Percentiles rank a stretch among this genome's conserved stretches.
These are phyloP conservation scores for Puntigrus tetrazona DNA, from an alignment of 2,113 vertebrate species.

Conservation along the genomic window DNA sequence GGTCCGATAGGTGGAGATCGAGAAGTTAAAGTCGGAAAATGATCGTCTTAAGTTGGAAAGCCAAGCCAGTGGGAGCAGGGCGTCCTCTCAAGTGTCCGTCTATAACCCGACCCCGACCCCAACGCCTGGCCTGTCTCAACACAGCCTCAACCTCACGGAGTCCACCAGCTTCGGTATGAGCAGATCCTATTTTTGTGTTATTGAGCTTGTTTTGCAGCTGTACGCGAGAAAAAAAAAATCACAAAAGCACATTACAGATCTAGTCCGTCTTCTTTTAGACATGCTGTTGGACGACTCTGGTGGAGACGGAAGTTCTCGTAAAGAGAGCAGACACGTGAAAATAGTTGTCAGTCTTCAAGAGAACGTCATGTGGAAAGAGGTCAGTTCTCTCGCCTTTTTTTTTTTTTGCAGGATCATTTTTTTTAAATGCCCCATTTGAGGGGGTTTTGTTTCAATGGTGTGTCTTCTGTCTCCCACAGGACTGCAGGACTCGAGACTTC, in stretches of 20 bases:
- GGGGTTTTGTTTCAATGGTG: background rate
- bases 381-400: slow-evolving; percentile 55
- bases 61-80: slow-evolving; percentile 83
- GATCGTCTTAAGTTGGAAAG: slow-evolving; percentile 92
- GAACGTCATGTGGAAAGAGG: slow-evolving; percentile 88
- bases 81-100: slow-evolving; percentile 87
- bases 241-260: background rate
- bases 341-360: slow-evolving; percentile 89
- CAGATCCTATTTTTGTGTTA: background rate
- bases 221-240: background rate
- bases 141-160: slow-evolving; percentile 91
- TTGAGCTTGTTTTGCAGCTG: background rate
- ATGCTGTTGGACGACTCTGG: slow-evolving; percentile 91
- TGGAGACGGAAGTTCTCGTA: slow-evolving; percentile 84
- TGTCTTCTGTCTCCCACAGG: slow-evolving; percentile 69
- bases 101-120: slow-evolving; percentile 78
- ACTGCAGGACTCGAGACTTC: slow-evolving; percentile 81
- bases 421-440: background rate
- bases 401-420: background rate
- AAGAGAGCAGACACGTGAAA: slow-evolving; percentile 92
- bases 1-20: slow-evolving; percentile 85
- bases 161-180: slow-evolving; percentile 92
- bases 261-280: slow-evolving; percentile 73
- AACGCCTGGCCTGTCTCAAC: slow-evolving; percentile 81
- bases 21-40: slow-evolving; percentile 93